Conservation (phyloP, 2,888 invertebrate genomes). For the Nipponacmea schrenckii region DNA sequence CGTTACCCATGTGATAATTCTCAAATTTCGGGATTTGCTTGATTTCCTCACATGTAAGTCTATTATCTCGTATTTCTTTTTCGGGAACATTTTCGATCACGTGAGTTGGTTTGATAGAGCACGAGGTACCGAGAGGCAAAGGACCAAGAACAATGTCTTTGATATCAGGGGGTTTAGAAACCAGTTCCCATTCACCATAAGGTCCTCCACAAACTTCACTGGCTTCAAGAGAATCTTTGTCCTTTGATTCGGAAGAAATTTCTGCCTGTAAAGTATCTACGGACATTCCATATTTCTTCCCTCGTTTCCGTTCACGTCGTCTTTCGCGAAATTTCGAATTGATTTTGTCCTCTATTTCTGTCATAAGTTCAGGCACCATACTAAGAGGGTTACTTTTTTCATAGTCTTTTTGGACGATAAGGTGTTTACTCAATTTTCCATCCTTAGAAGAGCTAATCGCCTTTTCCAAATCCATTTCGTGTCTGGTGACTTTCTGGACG, state of each 20-base stretch:
- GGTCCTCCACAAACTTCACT: neutral
- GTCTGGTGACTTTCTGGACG: constrained; percentile 40
- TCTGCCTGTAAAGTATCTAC: neutral
- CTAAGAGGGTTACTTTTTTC: constrained; percentile 42
- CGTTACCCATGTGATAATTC: constrained; percentile 52
- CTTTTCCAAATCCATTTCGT: constrained; percentile 59
- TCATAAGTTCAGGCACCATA: constrained; percentile 49
- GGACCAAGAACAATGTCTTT: neutral
- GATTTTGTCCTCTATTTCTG: constrained; percentile 24
- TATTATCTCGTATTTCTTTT: constrained; percentile 45
- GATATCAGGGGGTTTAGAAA: neutral
- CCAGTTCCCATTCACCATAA: neutral
- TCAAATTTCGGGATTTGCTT: constrained; percentile 51
- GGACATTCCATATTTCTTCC: constrained; percentile 17
- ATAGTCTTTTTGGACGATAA: constrained; percentile 36
- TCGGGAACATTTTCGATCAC: constrained; percentile 42
- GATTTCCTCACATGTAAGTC: constrained; percentile 51
- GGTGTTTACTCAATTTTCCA: constrained; percentile 35
- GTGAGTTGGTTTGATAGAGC: constrained; percentile 5
- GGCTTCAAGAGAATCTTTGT: neutral
- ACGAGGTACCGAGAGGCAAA: neutral
- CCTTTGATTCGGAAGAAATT: neutral
- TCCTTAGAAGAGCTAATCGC: constrained; percentile 38
- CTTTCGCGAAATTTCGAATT: constrained; percentile 15
- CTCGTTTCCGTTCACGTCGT: constrained; percentile 19